phyloP scores from a whole-genome alignment of 2,113 vertebrate genomes.

The Macrotis lagotis region DNA sequence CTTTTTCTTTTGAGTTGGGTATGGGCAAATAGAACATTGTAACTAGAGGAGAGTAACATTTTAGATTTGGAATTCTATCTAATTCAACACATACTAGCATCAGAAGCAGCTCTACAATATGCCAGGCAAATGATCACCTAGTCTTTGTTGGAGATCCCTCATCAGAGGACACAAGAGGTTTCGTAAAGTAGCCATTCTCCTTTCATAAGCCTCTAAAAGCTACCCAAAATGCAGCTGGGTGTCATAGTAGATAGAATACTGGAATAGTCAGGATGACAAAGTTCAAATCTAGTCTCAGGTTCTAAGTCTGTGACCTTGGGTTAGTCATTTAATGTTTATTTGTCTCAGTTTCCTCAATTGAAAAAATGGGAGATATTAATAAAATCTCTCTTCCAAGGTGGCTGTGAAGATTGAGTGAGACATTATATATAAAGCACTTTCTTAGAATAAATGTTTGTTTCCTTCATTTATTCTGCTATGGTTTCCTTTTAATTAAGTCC shows the following conservation, averaged over 20 bases:
- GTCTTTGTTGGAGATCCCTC: not conserved
- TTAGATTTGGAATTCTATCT: not conserved
- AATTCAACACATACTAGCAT: not conserved
- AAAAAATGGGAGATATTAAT: not conserved
- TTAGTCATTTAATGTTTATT: not conserved
- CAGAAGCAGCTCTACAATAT: not conserved
- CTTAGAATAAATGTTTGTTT: not conserved
- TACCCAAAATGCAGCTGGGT: not conserved
- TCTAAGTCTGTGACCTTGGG: not conserved
- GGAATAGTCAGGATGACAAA: not conserved
- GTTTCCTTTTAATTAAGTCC: too few relatives aligned
- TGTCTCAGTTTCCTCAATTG: not conserved
- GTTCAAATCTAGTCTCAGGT: not conserved
- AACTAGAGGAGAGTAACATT: not conserved
- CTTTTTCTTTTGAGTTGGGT: not conserved
- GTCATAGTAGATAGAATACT: not conserved
- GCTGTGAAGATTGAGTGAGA: not conserved
- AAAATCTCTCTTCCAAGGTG: not conserved
- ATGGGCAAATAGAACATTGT: not conserved
- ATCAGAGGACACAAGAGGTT: not conserved
- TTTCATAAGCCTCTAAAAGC: not conserved
- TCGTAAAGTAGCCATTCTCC: not conserved
- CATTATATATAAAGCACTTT: not conserved
- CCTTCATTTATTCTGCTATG: not conserved
- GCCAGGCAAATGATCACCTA: not conserved